phyloP scores from a whole-genome alignment of 2,797 vertebrate species.

The Takifugu rubripes region DNA sequence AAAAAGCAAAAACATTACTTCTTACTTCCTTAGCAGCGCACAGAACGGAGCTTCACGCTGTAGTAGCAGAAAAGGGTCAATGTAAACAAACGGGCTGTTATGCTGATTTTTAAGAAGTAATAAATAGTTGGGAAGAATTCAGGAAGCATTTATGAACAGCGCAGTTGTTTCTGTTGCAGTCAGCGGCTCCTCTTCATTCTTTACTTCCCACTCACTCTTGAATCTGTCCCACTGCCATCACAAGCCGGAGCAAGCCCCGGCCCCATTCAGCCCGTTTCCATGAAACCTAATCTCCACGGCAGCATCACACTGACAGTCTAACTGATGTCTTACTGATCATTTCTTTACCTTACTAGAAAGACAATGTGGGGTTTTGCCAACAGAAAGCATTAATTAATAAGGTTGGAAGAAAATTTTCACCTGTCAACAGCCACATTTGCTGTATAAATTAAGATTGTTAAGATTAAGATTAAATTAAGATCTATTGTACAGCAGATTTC shows the following conservation, averaged over 20 bases:
- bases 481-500: neutral
- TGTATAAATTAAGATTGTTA: too few relatives aligned
- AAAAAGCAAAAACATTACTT: too few relatives aligned
- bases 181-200: slow-evolving; percentile 55
- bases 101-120: too few relatives aligned
- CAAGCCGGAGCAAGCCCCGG: slow-evolving; percentile 58
- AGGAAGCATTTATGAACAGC: slow-evolving; percentile 2
- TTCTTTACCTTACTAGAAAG: neutral
- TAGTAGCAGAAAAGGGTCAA: too few relatives aligned
- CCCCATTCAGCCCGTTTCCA: slow-evolving; percentile 36
- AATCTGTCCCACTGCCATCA: slow-evolving; percentile 55
- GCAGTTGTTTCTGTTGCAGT: slow-evolving; percentile 31
- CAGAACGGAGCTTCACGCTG: too few relatives aligned
- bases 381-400: neutral
- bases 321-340: neutral
- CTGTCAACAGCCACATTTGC: too few relatives aligned
- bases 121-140: neutral
- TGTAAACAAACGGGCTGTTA: neutral
- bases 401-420: too few relatives aligned
- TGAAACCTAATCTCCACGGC: slow-evolving; percentile 50
- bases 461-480: too few relatives aligned
- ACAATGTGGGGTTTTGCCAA: neutral
- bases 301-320: slow-evolving; percentile 38
- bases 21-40: too few relatives aligned
- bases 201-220: slow-evolving; percentile 48